Evolutionary conservation across 2,888 invertebrate species (phyloP).

Genomic region (Biston stratarius): DNA sequence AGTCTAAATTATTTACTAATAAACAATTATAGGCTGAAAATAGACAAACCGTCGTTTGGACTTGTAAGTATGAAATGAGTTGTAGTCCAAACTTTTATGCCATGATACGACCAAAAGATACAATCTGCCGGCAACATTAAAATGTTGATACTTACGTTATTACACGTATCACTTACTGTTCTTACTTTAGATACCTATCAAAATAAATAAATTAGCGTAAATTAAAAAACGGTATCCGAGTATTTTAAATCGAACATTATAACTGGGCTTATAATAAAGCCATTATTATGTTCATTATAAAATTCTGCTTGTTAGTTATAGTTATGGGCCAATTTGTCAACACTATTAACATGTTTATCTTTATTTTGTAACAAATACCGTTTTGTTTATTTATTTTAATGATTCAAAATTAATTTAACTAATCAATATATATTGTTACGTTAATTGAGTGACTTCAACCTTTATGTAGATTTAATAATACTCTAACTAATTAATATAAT

Average conservation of each 20-base stretch:
- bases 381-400: constrained; percentile 1
- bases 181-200: constrained; percentile 18
- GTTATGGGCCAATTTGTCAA: constrained; percentile 11
- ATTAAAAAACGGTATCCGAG: constrained; percentile 11
- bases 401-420: not conserved
- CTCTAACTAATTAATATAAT: no score
- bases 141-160: constrained; percentile 21
- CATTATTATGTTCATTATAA: constrained; percentile 16
- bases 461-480: not conserved
- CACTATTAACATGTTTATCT: constrained; percentile 7
- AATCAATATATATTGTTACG: not conserved
- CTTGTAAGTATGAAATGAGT: no score
- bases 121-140: not conserved
- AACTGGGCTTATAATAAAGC: constrained; percentile 25
- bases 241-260: constrained; percentile 14
- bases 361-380: not conserved
- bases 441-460: not conserved
- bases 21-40: no score
- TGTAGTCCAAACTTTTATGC: no score
- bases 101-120: not conserved
- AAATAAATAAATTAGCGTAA: constrained; percentile 21
- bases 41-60: no score
- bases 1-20: no score
- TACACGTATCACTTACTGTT: constrained; percentile 10
- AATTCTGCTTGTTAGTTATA: constrained; percentile 13